Percentiles rank a stretch among this genome's conserved stretches.
Conservation (phyloP, 1,140 invertebrate species). For the Chlorops oryzae region DNA sequence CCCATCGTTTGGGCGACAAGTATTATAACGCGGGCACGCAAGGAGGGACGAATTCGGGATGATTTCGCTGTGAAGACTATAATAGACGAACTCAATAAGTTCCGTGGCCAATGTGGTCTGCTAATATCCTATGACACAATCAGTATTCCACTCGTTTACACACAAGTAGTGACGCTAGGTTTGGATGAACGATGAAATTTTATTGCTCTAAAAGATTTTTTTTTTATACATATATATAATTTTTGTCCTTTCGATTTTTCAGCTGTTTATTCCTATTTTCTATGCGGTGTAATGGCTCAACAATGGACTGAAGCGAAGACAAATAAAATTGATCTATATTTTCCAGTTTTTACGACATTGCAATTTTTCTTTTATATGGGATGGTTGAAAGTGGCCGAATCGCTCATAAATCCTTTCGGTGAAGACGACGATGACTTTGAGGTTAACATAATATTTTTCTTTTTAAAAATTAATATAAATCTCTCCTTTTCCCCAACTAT, state of each 20-base stretch:
- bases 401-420: constrained; percentile 77
- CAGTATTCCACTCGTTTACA: constrained; percentile 89
- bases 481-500: too few species aligned
- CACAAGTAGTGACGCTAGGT: constrained; percentile 88
- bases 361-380: constrained; percentile 84
- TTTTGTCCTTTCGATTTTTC: too few species aligned
- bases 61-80: constrained; percentile 91
- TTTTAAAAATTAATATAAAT: neutral
- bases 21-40: constrained; percentile 78
- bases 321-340: constrained; percentile 63
- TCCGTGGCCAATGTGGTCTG: constrained; percentile 76
- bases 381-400: constrained; percentile 81
- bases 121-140: constrained; percentile 85
- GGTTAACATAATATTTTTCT: constrained; percentile 21
- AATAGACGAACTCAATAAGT: constrained; percentile 85
- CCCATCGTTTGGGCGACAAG: constrained; percentile 91
- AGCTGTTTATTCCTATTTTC: constrained; percentile 88
- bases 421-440: constrained; percentile 75
- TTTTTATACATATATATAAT: too few species aligned
- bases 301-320: constrained; percentile 62
- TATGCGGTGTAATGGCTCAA: constrained; percentile 66
- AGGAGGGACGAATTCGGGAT: constrained; percentile 85
- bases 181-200: too few species aligned
- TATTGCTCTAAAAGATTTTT: too few species aligned
- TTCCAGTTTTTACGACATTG: constrained; percentile 80